These are phyloP conservation scores for Andrena dorsata DNA, from an alignment of 2,888 invertebrate genomes.

Conservation along the genomic window DNA sequence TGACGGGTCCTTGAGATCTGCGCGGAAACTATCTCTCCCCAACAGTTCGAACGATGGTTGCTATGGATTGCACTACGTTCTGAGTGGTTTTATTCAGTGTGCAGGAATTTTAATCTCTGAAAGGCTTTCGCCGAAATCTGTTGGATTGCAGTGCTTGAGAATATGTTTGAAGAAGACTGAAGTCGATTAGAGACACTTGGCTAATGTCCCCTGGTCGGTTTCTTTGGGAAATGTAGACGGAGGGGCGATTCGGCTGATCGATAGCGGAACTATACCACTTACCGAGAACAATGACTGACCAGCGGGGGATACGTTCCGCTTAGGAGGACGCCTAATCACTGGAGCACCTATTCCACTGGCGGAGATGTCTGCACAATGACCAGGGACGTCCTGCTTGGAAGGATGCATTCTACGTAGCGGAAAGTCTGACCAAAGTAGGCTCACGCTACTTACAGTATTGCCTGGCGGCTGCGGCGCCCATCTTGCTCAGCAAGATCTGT, in stretches of 20 bases:
- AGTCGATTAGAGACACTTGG: not conserved
- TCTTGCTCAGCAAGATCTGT: not conserved
- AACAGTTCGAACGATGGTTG: too few relatives aligned
- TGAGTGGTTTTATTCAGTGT: not conserved
- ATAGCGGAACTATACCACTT: slow-evolving; percentile 10
- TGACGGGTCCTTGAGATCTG: too few relatives aligned
- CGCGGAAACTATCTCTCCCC: too few relatives aligned
- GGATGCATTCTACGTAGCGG: not conserved
- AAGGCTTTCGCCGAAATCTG: not conserved
- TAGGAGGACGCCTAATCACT: slow-evolving; percentile 11
- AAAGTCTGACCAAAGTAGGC: not conserved
- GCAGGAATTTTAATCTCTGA: not conserved
- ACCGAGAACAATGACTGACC: slow-evolving; percentile 12
- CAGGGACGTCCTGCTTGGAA: not conserved
- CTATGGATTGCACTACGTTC: too few relatives aligned
- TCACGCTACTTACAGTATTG: not conserved
- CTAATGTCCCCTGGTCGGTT: not conserved
- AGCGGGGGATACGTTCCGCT: slow-evolving; percentile 15
- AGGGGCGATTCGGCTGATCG: not conserved
- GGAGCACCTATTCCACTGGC: not conserved
- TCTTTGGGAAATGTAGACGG: not conserved
- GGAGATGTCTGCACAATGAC: not conserved
- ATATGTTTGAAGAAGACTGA: too few relatives aligned
- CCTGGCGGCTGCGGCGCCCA: not conserved
- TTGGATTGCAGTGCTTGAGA: not conserved